phyloP scores from a whole-genome alignment of 2,113 vertebrate genomes.

The Trachemys scripta region DNA sequence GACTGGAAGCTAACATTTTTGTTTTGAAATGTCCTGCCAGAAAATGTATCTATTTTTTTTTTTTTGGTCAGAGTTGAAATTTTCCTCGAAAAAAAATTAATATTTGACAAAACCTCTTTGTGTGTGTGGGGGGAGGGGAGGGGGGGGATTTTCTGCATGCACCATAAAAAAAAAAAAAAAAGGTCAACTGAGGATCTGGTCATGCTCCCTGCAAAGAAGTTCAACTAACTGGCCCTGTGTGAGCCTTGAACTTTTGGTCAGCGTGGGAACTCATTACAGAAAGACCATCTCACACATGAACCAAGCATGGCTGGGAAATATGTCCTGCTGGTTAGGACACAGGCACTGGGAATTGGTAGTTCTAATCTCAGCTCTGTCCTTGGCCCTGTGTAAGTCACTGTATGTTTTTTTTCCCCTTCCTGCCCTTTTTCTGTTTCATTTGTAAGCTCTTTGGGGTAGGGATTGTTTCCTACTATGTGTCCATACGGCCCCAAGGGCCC shows the following conservation, averaged over 20 bases:
- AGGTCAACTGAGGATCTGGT: not conserved
- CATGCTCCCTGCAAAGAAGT: not conserved
- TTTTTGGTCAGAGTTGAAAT: not conserved
- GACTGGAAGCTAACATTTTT: not conserved
- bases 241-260: not conserved
- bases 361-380: not conserved
- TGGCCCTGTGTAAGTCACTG: not conserved
- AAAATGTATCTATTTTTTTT: not conserved
- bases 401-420: not conserved
- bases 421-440: not conserved
- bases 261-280: rapidly evolving
- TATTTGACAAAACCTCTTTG: not conserved
- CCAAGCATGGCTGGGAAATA: rapidly evolving
- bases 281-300: rapidly evolving
- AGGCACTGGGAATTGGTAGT: not conserved
- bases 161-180: too few relatives aligned
- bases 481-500: not conserved
- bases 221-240: not conserved
- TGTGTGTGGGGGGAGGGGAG: not conserved
- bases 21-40: not conserved
- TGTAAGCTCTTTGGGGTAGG: not conserved
- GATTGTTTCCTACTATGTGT: not conserved
- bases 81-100: not conserved
- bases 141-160: not conserved
- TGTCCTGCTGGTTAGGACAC: rapidly evolving